phyloP scores from a whole-genome alignment of 2,888 invertebrate species.

The Cerastoderma edule region DNA sequence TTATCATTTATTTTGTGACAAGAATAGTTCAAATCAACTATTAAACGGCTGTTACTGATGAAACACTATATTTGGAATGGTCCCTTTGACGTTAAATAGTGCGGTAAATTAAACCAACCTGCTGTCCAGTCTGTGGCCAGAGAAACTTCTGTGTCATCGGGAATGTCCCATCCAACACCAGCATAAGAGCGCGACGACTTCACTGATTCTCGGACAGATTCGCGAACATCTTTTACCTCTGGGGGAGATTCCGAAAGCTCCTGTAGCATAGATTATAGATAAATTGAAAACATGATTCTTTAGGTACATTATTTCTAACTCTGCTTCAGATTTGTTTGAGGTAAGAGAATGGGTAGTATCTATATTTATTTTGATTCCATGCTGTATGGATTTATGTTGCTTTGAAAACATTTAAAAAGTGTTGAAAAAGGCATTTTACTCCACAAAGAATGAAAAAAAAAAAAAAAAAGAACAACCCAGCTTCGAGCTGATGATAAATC shows the following conservation, averaged over 20 bases:
- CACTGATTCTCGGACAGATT: slow-evolving; percentile 40
- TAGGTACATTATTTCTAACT: background rate
- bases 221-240: background rate
- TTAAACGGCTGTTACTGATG: background rate
- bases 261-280: background rate
- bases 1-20: background rate
- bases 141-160: slow-evolving; percentile 60
- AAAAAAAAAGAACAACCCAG: too few species aligned
- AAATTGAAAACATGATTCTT: background rate
- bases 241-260: slow-evolving; percentile 19
- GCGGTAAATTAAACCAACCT: background rate
- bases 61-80: too few species aligned
- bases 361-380: background rate
- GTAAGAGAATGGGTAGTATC: background rate
- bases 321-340: background rate
- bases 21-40: background rate
- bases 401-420: background rate
- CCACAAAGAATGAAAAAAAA: background rate
- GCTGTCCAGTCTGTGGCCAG: slow-evolving; percentile 52
- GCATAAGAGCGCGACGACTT: slow-evolving; percentile 42
- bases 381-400: background rate
- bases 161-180: slow-evolving; percentile 55
- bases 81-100: too few species aligned
- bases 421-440: background rate
- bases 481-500: too few species aligned